phyloP scores from a whole-genome alignment of 2,888 invertebrate species.

The Argynnis bischoffii region DNA sequence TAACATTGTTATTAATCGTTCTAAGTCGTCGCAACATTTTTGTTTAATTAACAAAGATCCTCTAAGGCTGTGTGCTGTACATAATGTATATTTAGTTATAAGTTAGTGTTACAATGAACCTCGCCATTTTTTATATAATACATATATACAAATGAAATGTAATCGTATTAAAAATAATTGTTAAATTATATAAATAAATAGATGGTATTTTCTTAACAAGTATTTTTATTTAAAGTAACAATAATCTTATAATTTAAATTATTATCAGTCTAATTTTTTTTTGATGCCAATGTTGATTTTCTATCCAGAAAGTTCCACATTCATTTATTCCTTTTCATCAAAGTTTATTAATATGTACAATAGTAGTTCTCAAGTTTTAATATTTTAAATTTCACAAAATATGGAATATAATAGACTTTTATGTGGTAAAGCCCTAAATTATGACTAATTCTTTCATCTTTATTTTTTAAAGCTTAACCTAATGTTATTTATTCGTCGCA shows the following conservation, averaged over 20 bases:
- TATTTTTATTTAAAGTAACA: too few species aligned
- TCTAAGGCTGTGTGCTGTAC: conserved; percentile 73
- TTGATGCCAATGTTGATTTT: too few species aligned
- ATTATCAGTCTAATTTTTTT: too few species aligned
- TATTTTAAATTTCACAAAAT: too few species aligned
- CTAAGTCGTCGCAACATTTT: conserved; percentile 44
- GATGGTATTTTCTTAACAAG: background rate
- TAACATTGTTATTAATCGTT: conserved; percentile 29
- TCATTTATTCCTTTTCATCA: too few species aligned
- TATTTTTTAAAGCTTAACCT: background rate
- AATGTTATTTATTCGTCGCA: conserved; percentile 45
- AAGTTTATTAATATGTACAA: too few species aligned
- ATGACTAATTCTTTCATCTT: background rate
- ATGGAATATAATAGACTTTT: too few species aligned
- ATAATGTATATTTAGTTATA: conserved; percentile 62
- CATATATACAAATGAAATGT: background rate
- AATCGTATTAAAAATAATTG: background rate
- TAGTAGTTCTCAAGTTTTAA: too few species aligned
- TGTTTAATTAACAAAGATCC: conserved; percentile 62
- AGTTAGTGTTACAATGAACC: conserved; percentile 22
- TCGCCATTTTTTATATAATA: conserved; percentile 21
- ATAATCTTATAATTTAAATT: too few species aligned
- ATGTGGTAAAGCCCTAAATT: too few species aligned
- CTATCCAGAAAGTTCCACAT: too few species aligned
- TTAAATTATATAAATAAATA: conserved; percentile 9